A percentile compares a stretch with the other conserved stretches of the same genome.
phyloP scores from a whole-genome alignment of 92 coral and sea anemone genomes.

The Palythoa grandis region DNA sequence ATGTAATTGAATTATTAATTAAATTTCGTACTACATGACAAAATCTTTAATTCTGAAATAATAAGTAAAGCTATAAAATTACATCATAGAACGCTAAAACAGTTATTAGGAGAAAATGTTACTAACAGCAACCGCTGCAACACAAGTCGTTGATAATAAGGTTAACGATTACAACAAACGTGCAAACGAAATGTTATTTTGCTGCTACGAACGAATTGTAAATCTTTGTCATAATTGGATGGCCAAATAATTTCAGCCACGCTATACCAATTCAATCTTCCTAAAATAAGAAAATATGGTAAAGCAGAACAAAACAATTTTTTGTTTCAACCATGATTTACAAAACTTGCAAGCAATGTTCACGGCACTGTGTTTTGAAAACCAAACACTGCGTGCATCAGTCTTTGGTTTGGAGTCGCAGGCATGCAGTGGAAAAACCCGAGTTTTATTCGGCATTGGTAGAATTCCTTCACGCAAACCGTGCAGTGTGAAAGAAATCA shows the following conservation, averaged over 20 bases:
- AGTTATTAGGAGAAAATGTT: neutral
- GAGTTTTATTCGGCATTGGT: neutral
- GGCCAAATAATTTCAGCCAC: too few species aligned
- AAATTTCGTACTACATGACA: too few species aligned
- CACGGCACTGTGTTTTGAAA: too few species aligned
- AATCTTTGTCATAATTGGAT: too few species aligned
- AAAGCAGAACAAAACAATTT: neutral
- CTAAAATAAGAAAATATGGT: too few species aligned
- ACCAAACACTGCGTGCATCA: neutral
- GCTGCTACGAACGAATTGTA: neutral
- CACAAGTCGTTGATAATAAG: neutral
- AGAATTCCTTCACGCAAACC: slow-evolving; percentile 28
- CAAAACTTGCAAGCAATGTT: neutral
- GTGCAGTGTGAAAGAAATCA: neutral
- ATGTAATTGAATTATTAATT: too few species aligned
- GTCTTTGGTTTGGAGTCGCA: slow-evolving; percentile 6
- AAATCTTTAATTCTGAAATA: too few species aligned
- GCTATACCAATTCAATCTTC: too few species aligned
- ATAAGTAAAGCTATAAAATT: too few species aligned
- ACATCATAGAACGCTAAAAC: neutral
- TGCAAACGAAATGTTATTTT: too few species aligned
- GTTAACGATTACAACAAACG: neutral
- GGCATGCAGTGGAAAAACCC: neutral
- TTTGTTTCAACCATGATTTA: neutral
- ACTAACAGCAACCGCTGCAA: neutral